Conservation (phyloP, 1,140 invertebrate genomes). For the Hyposmocoma kahamanoa region DNA sequence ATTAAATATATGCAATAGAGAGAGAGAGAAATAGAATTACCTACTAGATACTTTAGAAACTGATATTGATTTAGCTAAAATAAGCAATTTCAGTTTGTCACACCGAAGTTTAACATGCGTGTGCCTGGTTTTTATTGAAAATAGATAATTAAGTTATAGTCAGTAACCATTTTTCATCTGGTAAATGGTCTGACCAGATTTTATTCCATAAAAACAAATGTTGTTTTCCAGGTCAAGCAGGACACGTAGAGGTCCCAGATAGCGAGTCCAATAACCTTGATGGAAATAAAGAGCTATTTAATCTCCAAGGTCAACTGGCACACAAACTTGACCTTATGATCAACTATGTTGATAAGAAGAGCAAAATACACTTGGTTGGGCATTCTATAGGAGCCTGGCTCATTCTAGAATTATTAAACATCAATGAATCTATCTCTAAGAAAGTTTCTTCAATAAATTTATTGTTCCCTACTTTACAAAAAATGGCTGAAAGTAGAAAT, state of each 20-base stretch:
- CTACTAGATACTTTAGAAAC: too few species aligned
- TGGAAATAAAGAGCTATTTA: constrained; percentile 39
- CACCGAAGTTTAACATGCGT: too few species aligned
- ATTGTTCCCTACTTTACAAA: constrained; percentile 58
- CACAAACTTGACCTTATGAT: constrained; percentile 53
- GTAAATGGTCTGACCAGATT: too few species aligned
- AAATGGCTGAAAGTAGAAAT: constrained; percentile 47
- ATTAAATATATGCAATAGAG: too few species aligned
- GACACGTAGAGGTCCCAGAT: constrained; percentile 43
- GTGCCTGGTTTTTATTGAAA: too few species aligned
- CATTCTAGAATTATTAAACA: constrained; percentile 43
- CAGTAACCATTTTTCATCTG: too few species aligned
- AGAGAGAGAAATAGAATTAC: too few species aligned
- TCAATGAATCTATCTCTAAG: constrained; percentile 26
- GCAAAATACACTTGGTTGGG: constrained; percentile 54
- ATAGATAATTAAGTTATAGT: too few species aligned
- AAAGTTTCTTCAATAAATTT: constrained; percentile 42
- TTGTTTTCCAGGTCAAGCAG: constrained; percentile 46
- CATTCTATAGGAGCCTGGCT: constrained; percentile 64
- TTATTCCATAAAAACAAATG: too few species aligned
- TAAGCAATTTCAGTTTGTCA: too few species aligned
- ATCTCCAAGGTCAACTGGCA: constrained; percentile 46
- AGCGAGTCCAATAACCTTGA: constrained; percentile 21
- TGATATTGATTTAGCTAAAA: too few species aligned
- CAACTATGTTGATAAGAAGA: constrained; percentile 40